A percentile compares a stretch with the other conserved stretches of the same genome.
Evolutionary conservation across 2,888 invertebrate genomes (phyloP).

Genomic region (Cataglyphis rosenhaueri): DNA sequence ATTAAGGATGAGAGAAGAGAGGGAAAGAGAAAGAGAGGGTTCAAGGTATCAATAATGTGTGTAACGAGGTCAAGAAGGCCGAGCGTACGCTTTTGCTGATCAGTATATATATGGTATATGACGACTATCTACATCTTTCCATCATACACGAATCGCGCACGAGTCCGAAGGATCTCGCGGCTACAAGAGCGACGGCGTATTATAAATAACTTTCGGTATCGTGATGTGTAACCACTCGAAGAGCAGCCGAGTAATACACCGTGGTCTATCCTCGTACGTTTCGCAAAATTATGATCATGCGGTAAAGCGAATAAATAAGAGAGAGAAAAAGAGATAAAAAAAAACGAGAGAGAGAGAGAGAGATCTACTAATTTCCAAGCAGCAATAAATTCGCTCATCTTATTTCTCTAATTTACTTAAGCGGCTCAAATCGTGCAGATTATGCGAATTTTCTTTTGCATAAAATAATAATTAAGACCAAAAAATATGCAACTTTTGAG

Average conservation of each 20-base stretch:
- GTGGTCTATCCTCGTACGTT: conserved; percentile 51
- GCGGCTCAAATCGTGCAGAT: background rate
- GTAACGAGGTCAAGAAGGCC: conserved; percentile 61
- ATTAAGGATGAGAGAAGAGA: conserved; percentile 41
- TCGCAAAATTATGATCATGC: conserved; percentile 58
- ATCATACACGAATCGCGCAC: conserved; percentile 76
- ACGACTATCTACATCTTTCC: conserved; percentile 73
- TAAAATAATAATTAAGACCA: conserved; percentile 29
- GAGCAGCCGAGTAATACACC: conserved; percentile 47
- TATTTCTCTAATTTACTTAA: conserved; percentile 38
- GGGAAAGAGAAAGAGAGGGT: conserved; percentile 21
- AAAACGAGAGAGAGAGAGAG: background rate
- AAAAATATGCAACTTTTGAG: background rate
- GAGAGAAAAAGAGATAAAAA: no score
- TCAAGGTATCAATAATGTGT: conserved; percentile 53
- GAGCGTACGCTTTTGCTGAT: conserved; percentile 60
- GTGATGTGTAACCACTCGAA: conserved; percentile 70
- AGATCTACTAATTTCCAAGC: conserved; percentile 27
- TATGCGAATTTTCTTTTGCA: background rate
- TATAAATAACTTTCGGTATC: conserved; percentile 80
- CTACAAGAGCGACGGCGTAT: conserved; percentile 72
- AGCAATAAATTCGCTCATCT: conserved; percentile 30
- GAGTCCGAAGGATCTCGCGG: conserved; percentile 66
- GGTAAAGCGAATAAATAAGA: conserved; percentile 40
- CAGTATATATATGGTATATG: conserved; percentile 70